These are phyloP conservation scores for Psilopsiagon aymara DNA, from an alignment of 2,113 vertebrate species.

Conservation along the genomic window DNA sequence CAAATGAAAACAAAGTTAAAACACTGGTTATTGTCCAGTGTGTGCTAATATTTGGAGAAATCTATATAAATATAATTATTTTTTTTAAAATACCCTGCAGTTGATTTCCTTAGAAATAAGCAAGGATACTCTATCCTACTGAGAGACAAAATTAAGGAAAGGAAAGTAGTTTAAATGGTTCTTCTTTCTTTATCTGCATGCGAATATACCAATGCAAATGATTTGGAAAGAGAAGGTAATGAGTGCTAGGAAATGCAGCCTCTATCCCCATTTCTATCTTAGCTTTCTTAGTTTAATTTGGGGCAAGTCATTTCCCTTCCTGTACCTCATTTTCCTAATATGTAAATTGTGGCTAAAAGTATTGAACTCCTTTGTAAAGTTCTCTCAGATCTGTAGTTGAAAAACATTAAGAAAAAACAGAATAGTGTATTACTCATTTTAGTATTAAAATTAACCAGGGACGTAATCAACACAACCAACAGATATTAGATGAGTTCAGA, in stretches of 20 bases:
- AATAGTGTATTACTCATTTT: not conserved
- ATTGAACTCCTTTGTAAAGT: not conserved
- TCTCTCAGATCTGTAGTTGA: not conserved
- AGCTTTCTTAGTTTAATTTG: not conserved
- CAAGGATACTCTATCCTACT: not conserved
- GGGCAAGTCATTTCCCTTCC: not conserved
- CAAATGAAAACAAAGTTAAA: not conserved
- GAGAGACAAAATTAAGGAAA: not conserved
- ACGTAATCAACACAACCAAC: not conserved
- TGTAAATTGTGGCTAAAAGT: not conserved
- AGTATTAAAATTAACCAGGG: not conserved
- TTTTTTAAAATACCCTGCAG: not conserved
- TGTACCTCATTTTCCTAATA: not conserved
- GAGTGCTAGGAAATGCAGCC: not conserved
- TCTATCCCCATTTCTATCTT: not conserved
- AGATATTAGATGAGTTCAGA: not conserved
- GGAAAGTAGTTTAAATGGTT: not conserved
- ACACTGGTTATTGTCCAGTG: not conserved
- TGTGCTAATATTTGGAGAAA: not conserved
- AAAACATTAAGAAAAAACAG: not conserved
- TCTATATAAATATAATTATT: not conserved
- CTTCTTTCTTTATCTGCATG: not conserved
- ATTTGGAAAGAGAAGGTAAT: not conserved
- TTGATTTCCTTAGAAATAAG: not conserved
- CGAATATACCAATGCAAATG: not conserved